Evolutionary conservation across 1,140 invertebrate genomes (phyloP), one percentile per base, ranked within the genome.

Genomic region (Drosophila funebris): DNA sequence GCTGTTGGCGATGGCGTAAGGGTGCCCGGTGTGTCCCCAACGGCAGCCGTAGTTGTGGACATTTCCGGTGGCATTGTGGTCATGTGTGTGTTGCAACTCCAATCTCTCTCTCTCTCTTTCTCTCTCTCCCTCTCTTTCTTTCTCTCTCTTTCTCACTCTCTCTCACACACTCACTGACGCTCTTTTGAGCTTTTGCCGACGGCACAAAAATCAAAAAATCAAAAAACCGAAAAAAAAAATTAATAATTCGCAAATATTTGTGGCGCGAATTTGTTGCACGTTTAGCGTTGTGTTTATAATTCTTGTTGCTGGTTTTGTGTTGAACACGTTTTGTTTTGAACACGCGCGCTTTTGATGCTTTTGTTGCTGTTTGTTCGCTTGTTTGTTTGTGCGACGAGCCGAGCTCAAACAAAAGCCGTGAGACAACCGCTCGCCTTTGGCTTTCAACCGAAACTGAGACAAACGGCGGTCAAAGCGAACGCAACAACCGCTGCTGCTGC

Each of bases 41-140:
- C 84, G 77, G 82, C 84, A 74, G 73, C 84, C 66, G 78, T 76
- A 54, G 84, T 69, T 70, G 84, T 74, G 70, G 89, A 90, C 90
- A 90, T 91, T 84, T 91, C 90, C 71, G 90, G 90, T 87, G 90
- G 90, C 90, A 91, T 91, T 78, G 89, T 91, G 82, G 78, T 90
- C 90, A 90, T 91, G 90, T 85, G 80, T 81, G 70, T 48, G 53
- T 48, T 44, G 18, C 53, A 46, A 27, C 43, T 36, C n/a, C 29
- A 44, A 33, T 29, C 24, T 29, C 52, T 3, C 13, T 1, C 52
- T 41, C 33, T 33, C 37, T 36, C 31, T 29, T 22, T 46, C 50
- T 3, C n/a, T 3, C 50, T 39, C 48, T 11, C 20, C 18, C 22
- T 14, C 24, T 1, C 16, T 46, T 27, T 24, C 33, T 33, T 27